These are phyloP conservation scores for Aplochiton taeniatus DNA, from an alignment of 2,797 vertebrate genomes.

Conservation along the genomic window DNA sequence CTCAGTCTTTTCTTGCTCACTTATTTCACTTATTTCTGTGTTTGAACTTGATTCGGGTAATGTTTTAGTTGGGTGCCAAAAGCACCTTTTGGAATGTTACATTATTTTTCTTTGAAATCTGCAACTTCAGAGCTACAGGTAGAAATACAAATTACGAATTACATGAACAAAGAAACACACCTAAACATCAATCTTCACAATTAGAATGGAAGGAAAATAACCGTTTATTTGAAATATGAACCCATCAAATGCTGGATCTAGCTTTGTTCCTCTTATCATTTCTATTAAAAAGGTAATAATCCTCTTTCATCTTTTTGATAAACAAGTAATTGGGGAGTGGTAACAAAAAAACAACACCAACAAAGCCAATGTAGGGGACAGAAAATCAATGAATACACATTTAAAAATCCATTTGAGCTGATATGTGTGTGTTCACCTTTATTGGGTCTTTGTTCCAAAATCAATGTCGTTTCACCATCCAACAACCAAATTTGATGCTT, in stretches of 20 bases:
- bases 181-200: background rate
- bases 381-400: constrained; percentile 66
- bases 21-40: too few relatives aligned
- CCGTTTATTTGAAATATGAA: constrained; percentile 2
- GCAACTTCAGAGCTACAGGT: background rate
- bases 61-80: too few relatives aligned
- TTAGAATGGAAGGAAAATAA: background rate
- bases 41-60: too few relatives aligned
- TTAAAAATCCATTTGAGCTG: constrained; percentile 66
- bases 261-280: constrained; percentile 33
- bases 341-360: constrained; percentile 51
- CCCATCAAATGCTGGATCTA: constrained; percentile 19
- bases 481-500: constrained; percentile 35
- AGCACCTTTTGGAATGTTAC: too few relatives aligned
- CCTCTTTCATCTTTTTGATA: constrained; percentile 48
- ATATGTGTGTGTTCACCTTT: constrained; percentile 55
- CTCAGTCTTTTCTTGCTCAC: too few relatives aligned
- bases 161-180: background rate
- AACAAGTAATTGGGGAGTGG: constrained; percentile 40
- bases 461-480: constrained; percentile 64
- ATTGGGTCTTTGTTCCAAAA: constrained; percentile 58
- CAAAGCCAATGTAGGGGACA: constrained; percentile 34
- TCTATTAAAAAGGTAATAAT: constrained; percentile 36
- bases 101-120: background rate
- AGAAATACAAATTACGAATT: too few relatives aligned